Conservation (phyloP, 2,113 vertebrate genomes). For the Anas platyrhynchos region DNA sequence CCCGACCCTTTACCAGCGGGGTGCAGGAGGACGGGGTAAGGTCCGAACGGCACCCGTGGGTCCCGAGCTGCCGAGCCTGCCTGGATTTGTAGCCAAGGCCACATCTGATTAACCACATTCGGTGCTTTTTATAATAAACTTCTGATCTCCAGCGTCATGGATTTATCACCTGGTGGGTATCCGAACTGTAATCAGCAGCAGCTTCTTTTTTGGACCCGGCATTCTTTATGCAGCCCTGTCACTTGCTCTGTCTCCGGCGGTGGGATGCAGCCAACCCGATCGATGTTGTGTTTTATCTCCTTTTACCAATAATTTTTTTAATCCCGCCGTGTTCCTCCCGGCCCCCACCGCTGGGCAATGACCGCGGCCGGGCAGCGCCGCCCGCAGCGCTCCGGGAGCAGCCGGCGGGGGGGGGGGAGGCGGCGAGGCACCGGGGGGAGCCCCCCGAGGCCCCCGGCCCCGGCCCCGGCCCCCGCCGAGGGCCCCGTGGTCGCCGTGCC, state of each 20-base stretch:
- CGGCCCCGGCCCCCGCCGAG: no score
- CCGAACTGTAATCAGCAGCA: constrained; percentile 26
- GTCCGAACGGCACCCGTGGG: neutral
- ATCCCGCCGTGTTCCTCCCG: constrained; percentile 24
- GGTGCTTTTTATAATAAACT: neutral
- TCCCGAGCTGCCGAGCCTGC: neutral
- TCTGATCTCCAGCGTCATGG: neutral
- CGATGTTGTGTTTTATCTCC: constrained; percentile 66
- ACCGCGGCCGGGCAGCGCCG: neutral
- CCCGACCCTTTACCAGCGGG: neutral
- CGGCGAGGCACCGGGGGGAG: neutral
- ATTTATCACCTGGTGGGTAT: constrained; percentile 21
- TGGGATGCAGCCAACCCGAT: constrained; percentile 12
- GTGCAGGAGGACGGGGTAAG: neutral
- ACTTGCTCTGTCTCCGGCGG: constrained; percentile 27
- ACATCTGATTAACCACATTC: neutral
- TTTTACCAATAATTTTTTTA: constrained; percentile 66
- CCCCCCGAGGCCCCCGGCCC: no score
- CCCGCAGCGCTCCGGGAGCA: constrained; percentile 38
- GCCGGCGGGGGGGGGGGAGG: neutral
- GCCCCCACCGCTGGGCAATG: constrained; percentile 23
- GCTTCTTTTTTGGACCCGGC: neutral
- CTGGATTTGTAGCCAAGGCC: constrained; percentile 9
- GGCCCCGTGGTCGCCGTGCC: no score
- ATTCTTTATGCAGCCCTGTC: constrained; percentile 45